Evolutionary conservation across 2,797 vertebrate genomes (phyloP).

Genomic region (Tapirus indicus): DNA sequence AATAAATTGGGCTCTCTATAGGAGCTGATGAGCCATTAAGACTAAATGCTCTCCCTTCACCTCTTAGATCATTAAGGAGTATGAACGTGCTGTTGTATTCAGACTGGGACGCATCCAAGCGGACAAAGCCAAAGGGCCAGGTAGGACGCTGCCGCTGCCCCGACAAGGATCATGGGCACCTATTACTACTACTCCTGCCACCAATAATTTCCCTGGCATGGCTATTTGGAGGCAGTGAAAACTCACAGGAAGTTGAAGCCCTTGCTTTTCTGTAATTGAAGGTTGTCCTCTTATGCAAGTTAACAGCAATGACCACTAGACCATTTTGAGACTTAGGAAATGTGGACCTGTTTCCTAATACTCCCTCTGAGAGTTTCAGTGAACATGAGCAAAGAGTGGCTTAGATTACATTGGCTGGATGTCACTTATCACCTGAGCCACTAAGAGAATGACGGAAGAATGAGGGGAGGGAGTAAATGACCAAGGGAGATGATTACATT

Average conservation of each 20-base stretch:
- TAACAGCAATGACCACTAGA: not conserved
- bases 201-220: not conserved
- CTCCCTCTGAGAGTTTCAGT: not conserved
- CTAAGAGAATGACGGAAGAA: not conserved
- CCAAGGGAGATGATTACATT: not conserved
- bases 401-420: not conserved
- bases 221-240: not conserved
- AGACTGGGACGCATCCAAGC: conserved; percentile 85
- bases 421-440: too few species aligned
- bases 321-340: not conserved
- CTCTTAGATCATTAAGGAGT: conserved; percentile 88
- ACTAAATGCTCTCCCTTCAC: conserved; percentile 62
- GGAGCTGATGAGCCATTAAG: not conserved
- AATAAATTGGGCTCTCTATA: not conserved
- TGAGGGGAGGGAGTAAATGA: not conserved
- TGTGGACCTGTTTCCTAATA: not conserved
- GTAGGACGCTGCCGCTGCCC: conserved; percentile 72
- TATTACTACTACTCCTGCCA: not conserved
- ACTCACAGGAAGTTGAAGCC: not conserved
- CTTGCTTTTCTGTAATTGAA: not conserved
- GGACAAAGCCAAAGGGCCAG: conserved; percentile 88
- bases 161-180: not conserved
- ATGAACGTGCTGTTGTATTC: conserved; percentile 88
- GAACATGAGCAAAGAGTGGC: not conserved
- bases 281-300: not conserved